phyloP scores from a whole-genome alignment of 2,113 vertebrate species.

The Salminus brasiliensis region DNA sequence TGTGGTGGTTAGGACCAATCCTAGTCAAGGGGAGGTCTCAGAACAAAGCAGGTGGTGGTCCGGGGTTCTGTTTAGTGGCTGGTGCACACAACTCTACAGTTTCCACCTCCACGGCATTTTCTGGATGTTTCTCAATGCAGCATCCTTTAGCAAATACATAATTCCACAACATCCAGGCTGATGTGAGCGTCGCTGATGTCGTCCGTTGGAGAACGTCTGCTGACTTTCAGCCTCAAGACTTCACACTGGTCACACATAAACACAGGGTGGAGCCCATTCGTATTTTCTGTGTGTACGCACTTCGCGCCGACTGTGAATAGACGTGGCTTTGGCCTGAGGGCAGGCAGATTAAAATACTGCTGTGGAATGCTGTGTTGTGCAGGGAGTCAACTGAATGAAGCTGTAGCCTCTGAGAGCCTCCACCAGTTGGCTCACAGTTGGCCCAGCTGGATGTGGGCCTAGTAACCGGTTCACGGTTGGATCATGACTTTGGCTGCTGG shows the following conservation, averaged over 20 bases:
- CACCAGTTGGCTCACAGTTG: neutral
- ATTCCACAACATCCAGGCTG: too few relatives aligned
- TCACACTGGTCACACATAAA: neutral
- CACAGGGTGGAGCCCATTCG: neutral
- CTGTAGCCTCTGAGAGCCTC: neutral
- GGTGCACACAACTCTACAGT: too few relatives aligned
- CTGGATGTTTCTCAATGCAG: too few relatives aligned
- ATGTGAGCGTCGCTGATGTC: too few relatives aligned
- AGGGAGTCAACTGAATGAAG: neutral
- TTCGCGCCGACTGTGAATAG: neutral
- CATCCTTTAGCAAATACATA: too few relatives aligned
- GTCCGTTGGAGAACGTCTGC: too few relatives aligned
- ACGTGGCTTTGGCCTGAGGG: neutral
- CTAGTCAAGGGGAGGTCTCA: too few relatives aligned
- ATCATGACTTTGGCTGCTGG: conserved; percentile 6
- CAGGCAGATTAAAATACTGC: neutral
- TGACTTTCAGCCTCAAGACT: neutral
- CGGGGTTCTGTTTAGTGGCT: too few relatives aligned
- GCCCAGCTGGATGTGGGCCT: neutral
- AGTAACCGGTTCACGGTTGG: neutral
- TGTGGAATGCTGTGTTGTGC: neutral
- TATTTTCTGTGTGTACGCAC: neutral
- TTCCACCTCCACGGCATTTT: too few relatives aligned
- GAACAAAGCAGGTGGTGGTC: too few relatives aligned
- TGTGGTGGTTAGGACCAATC: too few relatives aligned